Evolutionary conservation across 2,797 vertebrate species (phyloP).

Genomic region (Diplodus sargus): DNA sequence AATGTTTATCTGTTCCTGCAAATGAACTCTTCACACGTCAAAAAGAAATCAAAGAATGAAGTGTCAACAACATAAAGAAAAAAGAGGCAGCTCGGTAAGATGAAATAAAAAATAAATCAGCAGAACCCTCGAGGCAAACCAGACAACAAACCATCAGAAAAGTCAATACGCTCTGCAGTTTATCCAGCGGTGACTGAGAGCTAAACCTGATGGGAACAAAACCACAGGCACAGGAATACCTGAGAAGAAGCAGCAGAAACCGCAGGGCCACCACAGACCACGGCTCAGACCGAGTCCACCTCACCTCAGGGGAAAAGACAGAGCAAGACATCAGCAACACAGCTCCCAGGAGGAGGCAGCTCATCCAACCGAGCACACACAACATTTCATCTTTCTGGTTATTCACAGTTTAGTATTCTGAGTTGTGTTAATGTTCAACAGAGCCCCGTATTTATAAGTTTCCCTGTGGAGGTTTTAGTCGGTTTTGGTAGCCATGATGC

Average conservation of each 20-base stretch:
- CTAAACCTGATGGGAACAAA: slow-evolving; percentile 1
- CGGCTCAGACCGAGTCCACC: not conserved
- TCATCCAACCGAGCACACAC: not conserved
- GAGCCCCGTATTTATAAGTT: not conserved
- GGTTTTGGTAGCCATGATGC: not conserved
- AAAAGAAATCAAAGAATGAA: not conserved
- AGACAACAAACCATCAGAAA: not conserved
- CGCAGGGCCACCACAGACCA: not conserved
- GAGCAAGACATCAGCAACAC: not conserved
- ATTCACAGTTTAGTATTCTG: no score
- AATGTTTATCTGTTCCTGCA: no score
- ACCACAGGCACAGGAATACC: not conserved
- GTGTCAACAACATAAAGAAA: no score
- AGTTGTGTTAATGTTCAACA: no score
- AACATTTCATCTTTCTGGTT: not conserved
- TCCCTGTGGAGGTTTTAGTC: not conserved
- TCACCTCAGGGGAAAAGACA: not conserved
- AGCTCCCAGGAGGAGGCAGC: not conserved
- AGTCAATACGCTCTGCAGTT: not conserved
- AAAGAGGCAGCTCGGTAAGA: not conserved
- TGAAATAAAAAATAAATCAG: not conserved
- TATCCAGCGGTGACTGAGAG: no score
- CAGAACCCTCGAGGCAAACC: not conserved
- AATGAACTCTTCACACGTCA: no score
- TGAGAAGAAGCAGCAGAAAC: not conserved